Evolutionary conservation across 2,888 invertebrate genomes (phyloP).

Genomic region (Drosophila buzzatii): DNA sequence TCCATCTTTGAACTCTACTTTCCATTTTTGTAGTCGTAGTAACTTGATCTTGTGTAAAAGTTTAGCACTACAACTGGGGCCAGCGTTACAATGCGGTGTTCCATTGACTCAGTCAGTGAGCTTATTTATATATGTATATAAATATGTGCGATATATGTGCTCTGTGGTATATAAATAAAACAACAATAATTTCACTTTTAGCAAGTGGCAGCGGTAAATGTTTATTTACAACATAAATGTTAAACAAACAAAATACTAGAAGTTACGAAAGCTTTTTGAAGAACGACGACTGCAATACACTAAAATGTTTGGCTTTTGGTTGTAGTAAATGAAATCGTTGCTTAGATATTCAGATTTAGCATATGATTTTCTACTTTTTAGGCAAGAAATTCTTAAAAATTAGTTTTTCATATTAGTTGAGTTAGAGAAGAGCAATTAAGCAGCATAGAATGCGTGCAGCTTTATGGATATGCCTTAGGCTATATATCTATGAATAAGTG

Average conservation of each 20-base stretch:
- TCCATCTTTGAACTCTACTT: slow-evolving; percentile 32
- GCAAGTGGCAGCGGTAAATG: slow-evolving; percentile 56
- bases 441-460: too few species aligned
- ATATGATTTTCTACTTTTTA: neutral
- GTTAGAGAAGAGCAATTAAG: too few species aligned
- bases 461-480: too few species aligned
- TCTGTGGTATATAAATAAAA: slow-evolving; percentile 30
- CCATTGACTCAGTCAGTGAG: slow-evolving; percentile 7
- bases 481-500: too few species aligned
- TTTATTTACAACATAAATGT: slow-evolving; percentile 37
- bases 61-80: neutral
- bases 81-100: slow-evolving; percentile 3
- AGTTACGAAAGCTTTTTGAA: neutral
- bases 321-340: neutral
- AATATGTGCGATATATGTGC: neutral
- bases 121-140: neutral
- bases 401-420: too few species aligned
- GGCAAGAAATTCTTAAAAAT: too few species aligned
- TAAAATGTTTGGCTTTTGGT: neutral
- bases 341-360: neutral
- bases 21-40: slow-evolving; percentile 34
- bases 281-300: slow-evolving; percentile 18
- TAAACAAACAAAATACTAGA: slow-evolving; percentile 43
- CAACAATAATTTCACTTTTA: slow-evolving; percentile 77
- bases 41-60: neutral